Conservation (phyloP, 2,797 vertebrate species). For the Sarcophilus harrisii region DNA sequence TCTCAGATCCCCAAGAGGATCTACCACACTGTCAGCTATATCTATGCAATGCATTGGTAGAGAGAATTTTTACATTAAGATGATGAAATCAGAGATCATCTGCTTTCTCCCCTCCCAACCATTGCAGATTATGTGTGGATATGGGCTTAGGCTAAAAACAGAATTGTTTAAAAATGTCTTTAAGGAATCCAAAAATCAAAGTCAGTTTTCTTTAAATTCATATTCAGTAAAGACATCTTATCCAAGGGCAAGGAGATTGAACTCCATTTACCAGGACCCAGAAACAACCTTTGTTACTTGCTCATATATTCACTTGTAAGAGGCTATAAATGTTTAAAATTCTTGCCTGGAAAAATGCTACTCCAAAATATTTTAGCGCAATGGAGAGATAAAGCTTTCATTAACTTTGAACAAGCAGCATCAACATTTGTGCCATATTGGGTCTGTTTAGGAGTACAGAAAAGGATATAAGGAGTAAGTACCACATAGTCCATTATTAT, state of each 20-base stretch:
- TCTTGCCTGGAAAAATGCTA: neutral
- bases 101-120: neutral
- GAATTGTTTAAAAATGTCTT: constrained; percentile 27
- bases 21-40: neutral
- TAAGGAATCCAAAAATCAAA: constrained; percentile 41
- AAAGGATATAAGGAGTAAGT: neutral
- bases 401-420: constrained; percentile 9
- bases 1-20: neutral
- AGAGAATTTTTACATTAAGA: neutral
- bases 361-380: neutral
- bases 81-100: neutral
- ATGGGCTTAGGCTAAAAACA: constrained; percentile 23
- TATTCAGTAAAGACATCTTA: constrained; percentile 31
- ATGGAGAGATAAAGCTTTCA: constrained; percentile 3
- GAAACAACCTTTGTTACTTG: constrained; percentile 15
- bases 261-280: neutral
- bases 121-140: constrained; percentile 23
- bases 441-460: neutral
- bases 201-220: constrained; percentile 31
- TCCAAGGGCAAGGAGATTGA: neutral
- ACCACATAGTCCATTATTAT: neutral
- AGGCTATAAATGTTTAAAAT: neutral
- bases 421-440: neutral
- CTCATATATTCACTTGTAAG: neutral
- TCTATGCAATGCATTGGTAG: neutral